A percentile compares a stretch with the other conserved stretches of the same genome.
phyloP scores from a whole-genome alignment of 1,140 invertebrate species.

The Pseudomyrmex cubaensis region DNA sequence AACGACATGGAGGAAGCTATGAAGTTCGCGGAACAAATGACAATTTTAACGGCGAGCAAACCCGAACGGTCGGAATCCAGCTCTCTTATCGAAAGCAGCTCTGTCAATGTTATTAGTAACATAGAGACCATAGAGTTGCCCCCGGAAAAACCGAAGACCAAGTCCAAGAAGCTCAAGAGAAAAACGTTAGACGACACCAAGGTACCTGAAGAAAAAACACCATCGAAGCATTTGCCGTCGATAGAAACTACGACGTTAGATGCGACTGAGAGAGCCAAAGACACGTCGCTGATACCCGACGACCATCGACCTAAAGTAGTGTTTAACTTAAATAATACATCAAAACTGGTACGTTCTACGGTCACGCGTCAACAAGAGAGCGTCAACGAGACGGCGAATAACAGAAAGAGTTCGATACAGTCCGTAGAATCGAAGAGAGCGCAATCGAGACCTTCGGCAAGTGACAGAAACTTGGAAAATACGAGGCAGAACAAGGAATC shows the following conservation, averaged over 20 bases:
- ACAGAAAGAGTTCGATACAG: background rate
- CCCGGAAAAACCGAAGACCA: constrained; percentile 31
- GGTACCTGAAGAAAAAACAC: background rate
- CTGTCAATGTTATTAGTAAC: background rate
- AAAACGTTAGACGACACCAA: constrained; percentile 3
- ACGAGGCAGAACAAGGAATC: constrained; percentile 16
- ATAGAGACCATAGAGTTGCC: constrained; percentile 21
- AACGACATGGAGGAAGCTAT: constrained; percentile 82
- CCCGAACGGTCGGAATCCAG: background rate
- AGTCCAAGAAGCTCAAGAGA: constrained; percentile 38
- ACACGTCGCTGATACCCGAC: constrained; percentile 21
- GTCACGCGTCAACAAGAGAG: constrained; percentile 69
- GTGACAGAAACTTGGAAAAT: constrained; percentile 11
- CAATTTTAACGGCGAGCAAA: constrained; percentile 74
- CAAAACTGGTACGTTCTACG: constrained; percentile 72
- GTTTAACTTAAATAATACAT: constrained; percentile 77
- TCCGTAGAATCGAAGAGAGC: background rate
- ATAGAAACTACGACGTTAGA: constrained; percentile 6
- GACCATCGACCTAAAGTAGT: constrained; percentile 76
- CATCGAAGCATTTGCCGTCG: background rate
- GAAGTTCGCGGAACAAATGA: constrained; percentile 80
- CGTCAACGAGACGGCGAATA: constrained; percentile 18
- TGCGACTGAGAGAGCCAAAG: constrained; percentile 19
- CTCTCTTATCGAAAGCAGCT: background rate
- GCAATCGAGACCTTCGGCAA: background rate